Base-by-base conservation (phyloP, 2,797 vertebrate species). In the Acestrorhynchus altus region DNA sequence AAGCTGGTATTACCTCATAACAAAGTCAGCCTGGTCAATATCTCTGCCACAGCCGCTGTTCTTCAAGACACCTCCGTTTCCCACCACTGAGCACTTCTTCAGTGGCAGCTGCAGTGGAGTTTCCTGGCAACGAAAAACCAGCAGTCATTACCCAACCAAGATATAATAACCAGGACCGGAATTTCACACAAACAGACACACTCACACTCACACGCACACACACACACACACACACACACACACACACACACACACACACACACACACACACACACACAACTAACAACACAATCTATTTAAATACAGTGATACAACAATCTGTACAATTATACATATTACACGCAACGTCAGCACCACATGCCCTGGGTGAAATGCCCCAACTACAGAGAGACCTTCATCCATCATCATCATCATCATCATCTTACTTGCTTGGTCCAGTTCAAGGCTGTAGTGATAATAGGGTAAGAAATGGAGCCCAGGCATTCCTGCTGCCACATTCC, bases 11-110 rank as follows among this genome's bases (percentile, higher is more conserved):
- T 92, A 99, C 98, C 98, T 90, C 94, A 99, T 95, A 90, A 99
- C 89, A 87, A 99, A 98, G 89, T 97, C 91, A 0, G 96, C 96
- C 87, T 88, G 90, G 91, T 99, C 96, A 61, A 99, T 98, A 81
- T 95, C 92, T 65, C 80, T 90, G 71, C 98, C 98, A 18, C 98
- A 99, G 88, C 93, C 86, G 83, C 96, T 99, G 88, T 91, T 92
- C 82, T 96, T 95, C 88, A 99, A 93, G 87, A 99, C 96, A 72
- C 97, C 98, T 20, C 97, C 95, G 4, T 99, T 99, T 73, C 98
- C 98, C 84, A 99, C 97, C 87, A 99, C 97, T 0, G 96, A 95
- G 4, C 98, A 99, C 88, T 92, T 98, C 93, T 96, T 98, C 88
- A 99, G 85, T 15, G 96, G 96, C 77, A 94, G 90, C 88, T 95